Conservation (phyloP, 2,113 vertebrate species). For the Siphamia tubifer region DNA sequence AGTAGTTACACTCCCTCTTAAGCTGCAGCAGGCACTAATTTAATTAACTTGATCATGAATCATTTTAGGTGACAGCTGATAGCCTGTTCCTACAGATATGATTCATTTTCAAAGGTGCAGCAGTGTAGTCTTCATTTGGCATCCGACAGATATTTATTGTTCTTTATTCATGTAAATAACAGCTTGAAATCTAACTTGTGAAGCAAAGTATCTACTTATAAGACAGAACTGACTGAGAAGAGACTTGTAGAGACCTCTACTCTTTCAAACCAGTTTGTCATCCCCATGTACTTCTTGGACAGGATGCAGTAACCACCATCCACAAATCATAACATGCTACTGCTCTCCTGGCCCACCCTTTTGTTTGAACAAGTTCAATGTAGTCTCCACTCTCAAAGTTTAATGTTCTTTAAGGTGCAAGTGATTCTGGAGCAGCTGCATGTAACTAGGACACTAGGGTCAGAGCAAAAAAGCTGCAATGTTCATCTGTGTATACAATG, state of each 20-base stretch:
- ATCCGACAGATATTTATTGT: slow-evolving; percentile 17
- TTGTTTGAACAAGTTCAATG: slow-evolving; percentile 73
- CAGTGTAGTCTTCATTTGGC: background rate
- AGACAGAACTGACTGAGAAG: slow-evolving; percentile 6
- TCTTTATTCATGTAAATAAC: slow-evolving; percentile 14
- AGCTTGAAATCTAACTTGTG: slow-evolving; percentile 40
- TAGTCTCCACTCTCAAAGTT: slow-evolving; percentile 43
- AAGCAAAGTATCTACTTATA: background rate
- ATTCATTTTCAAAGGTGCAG: background rate
- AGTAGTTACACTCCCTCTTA: background rate
- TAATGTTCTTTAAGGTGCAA: slow-evolving; percentile 26
- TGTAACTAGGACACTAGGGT: slow-evolving; percentile 38
- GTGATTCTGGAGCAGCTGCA: slow-evolving; percentile 56
- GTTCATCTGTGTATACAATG: slow-evolving; percentile 26
- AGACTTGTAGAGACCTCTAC: slow-evolving; percentile 23
- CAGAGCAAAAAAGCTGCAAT: slow-evolving; percentile 35
- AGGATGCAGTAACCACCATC: slow-evolving; percentile 53
- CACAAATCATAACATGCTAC: slow-evolving; percentile 71
- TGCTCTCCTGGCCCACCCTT: slow-evolving; percentile 52
- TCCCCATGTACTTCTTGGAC: slow-evolving; percentile 72
- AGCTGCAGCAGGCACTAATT: slow-evolving; percentile 27
- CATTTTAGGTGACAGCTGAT: slow-evolving; percentile 38
- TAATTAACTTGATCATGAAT: slow-evolving; percentile 51
- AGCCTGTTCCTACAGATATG: slow-evolving; percentile 44
- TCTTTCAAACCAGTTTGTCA: slow-evolving; percentile 58